phyloP scores from a whole-genome alignment of 1,140 invertebrate species.

The Eumaeus atala region DNA sequence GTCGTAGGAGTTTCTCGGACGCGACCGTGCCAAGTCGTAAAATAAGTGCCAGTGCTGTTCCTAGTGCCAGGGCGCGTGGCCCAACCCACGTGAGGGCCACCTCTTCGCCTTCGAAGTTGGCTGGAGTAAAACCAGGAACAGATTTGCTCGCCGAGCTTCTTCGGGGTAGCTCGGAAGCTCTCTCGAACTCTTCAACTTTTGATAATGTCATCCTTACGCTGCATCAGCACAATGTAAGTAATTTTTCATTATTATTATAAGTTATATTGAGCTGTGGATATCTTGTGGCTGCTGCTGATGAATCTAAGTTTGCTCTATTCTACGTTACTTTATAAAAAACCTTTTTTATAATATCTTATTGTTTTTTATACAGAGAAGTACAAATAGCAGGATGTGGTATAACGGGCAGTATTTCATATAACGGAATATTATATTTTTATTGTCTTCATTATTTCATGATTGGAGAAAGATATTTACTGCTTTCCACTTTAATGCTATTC shows the following conservation, averaged over 20 bases:
- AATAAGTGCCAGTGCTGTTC: constrained; percentile 49
- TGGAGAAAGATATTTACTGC: no score
- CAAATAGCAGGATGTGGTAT: no score
- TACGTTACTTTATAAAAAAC: no score
- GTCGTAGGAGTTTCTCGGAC: constrained; percentile 68
- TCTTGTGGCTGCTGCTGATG: no score
- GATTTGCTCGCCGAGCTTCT: constrained; percentile 83
- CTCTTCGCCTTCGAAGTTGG: constrained; percentile 85
- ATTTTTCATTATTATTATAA: background rate
- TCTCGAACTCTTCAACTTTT: constrained; percentile 74
- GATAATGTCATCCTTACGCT: constrained; percentile 69
- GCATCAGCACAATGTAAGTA: constrained; percentile 58
- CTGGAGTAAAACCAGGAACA: constrained; percentile 79
- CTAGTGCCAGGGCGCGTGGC: constrained; percentile 38
- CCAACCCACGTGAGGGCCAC: constrained; percentile 82
- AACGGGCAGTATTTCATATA: no score
- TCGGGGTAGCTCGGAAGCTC: constrained; percentile 83
- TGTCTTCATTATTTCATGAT: no score
- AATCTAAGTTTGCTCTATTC: no score
- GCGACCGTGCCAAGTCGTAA: constrained; percentile 61
- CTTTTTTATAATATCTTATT: no score
- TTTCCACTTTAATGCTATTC: no score
- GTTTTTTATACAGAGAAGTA: no score
- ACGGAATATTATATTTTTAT: no score
- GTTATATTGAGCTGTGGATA: no score